These are phyloP conservation scores for Chalcosyrphus nemorum DNA, from an alignment of 2,888 invertebrate genomes.

Conservation along the genomic window DNA sequence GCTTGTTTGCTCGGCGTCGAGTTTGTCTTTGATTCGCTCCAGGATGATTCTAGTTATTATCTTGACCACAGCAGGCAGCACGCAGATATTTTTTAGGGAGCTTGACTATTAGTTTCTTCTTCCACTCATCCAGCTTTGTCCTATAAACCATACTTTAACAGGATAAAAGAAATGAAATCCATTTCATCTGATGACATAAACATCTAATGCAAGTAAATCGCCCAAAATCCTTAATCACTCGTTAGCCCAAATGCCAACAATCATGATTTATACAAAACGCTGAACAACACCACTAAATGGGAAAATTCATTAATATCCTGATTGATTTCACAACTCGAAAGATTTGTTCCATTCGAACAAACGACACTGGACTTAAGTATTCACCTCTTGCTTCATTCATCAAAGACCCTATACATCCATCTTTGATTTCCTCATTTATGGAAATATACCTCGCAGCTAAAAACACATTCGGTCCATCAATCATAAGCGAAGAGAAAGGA, in stretches of 20 bases:
- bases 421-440: slow-evolving; percentile 67
- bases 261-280: slow-evolving; percentile 3
- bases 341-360: slow-evolving; percentile 33
- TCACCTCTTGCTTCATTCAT: slow-evolving; percentile 64
- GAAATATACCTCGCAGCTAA: slow-evolving; percentile 72
- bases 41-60: too few relatives aligned
- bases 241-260: slow-evolving; percentile 32
- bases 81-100: too few relatives aligned
- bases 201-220: too few relatives aligned
- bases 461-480: slow-evolving; percentile 77
- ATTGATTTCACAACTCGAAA: slow-evolving; percentile 54
- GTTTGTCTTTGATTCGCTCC: too few relatives aligned
- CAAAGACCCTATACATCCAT: slow-evolving; percentile 51
- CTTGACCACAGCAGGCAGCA: too few relatives aligned
- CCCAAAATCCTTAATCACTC: slow-evolving; percentile 49
- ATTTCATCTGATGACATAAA: too few relatives aligned
- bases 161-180: too few relatives aligned
- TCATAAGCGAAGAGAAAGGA: slow-evolving; percentile 75
- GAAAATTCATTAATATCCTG: slow-evolving; percentile 65
- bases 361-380: slow-evolving; percentile 50
- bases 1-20: too few relatives aligned
- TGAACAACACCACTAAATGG: neutral
- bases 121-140: too few relatives aligned
- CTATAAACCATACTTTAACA: too few relatives aligned
- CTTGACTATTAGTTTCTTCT: too few relatives aligned